These are phyloP conservation scores for Stigmatopora argus DNA, from an alignment of 2,113 vertebrate species.

Conservation along the genomic window DNA sequence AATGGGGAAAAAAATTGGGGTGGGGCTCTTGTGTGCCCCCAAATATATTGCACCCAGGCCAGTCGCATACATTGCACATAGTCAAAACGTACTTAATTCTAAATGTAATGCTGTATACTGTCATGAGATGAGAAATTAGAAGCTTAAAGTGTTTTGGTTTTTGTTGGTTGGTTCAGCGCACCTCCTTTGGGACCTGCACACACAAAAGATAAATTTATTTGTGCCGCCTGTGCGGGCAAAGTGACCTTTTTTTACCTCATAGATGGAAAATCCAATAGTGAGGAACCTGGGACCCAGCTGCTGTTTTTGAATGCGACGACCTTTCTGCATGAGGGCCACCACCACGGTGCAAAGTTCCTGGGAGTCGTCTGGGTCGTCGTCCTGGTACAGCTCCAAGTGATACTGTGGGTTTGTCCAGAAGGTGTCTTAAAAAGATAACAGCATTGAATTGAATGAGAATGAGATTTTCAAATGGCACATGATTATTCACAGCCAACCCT, in stretches of 20 bases:
- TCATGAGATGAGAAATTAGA: not conserved
- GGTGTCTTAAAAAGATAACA: slow-evolving; percentile 73
- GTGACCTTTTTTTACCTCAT: slow-evolving; percentile 73
- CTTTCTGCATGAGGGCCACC: slow-evolving; percentile 96
- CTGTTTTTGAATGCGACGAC: slow-evolving; percentile 83
- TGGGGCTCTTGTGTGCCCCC: too few relatives aligned
- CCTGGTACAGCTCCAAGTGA: slow-evolving; percentile 85
- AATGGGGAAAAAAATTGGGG: too few relatives aligned
- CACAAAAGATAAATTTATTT: slow-evolving; percentile 8
- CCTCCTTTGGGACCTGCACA: slow-evolving; percentile 83
- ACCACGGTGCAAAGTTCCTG: slow-evolving; percentile 84
- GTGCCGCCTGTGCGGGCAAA: accelerated
- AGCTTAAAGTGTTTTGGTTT: not conserved
- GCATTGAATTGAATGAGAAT: too few relatives aligned
- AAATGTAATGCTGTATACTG: not conserved
- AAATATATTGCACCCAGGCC: too few relatives aligned
- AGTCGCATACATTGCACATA: too few relatives aligned
- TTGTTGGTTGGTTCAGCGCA: slow-evolving; percentile 47
- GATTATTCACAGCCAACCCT: too few relatives aligned
- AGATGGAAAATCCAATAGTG: slow-evolving; percentile 94
- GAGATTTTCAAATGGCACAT: too few relatives aligned
- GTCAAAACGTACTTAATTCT: too few relatives aligned
- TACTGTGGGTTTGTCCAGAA: slow-evolving; percentile 99
- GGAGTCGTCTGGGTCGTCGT: slow-evolving; percentile 83
- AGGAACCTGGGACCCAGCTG: slow-evolving; percentile 80